Percentiles rank a stretch among this genome's conserved stretches.
These are phyloP conservation scores for Mus musculus DNA, from an alignment of 2,113 vertebrate species.

Conservation along the genomic window DNA sequence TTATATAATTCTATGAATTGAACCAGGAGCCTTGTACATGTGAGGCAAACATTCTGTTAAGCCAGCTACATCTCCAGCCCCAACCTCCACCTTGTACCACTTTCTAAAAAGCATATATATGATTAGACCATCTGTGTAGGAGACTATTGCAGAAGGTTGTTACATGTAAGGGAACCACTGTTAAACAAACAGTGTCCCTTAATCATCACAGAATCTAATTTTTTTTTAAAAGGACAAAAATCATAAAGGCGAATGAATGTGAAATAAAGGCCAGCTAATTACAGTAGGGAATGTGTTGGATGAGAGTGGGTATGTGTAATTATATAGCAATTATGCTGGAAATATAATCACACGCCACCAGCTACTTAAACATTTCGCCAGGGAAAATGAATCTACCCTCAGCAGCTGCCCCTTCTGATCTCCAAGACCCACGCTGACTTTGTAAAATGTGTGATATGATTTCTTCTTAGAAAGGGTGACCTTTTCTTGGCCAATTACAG, in stretches of 20 bases:
- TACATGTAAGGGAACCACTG: background rate
- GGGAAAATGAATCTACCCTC: slow-evolving; percentile 24
- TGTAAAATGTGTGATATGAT: slow-evolving; percentile 58
- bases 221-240: background rate
- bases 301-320: slow-evolving; percentile 65
- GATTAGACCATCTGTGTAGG: background rate
- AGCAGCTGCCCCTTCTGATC: slow-evolving; percentile 28
- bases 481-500: slow-evolving; percentile 74
- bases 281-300: slow-evolving; percentile 62
- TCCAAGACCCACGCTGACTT: slow-evolving; percentile 62
- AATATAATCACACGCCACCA: slow-evolving; percentile 52
- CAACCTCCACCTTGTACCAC: background rate
- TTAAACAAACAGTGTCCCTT: slow-evolving; percentile 1
- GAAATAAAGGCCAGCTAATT: slow-evolving; percentile 69
- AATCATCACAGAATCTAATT: background rate
- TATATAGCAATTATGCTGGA: slow-evolving; percentile 61
- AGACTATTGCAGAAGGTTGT: slow-evolving; percentile 7
- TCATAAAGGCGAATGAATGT: slow-evolving; percentile 63
- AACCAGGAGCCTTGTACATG: background rate
- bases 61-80: background rate
- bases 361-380: slow-evolving; percentile 40
- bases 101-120: slow-evolving; percentile 12
- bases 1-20: background rate
- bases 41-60: background rate
- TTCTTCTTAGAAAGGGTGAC: slow-evolving; percentile 58